Evolutionary conservation across 2,888 invertebrate genomes (phyloP).

Genomic region (Drosophila aldrichi): DNA sequence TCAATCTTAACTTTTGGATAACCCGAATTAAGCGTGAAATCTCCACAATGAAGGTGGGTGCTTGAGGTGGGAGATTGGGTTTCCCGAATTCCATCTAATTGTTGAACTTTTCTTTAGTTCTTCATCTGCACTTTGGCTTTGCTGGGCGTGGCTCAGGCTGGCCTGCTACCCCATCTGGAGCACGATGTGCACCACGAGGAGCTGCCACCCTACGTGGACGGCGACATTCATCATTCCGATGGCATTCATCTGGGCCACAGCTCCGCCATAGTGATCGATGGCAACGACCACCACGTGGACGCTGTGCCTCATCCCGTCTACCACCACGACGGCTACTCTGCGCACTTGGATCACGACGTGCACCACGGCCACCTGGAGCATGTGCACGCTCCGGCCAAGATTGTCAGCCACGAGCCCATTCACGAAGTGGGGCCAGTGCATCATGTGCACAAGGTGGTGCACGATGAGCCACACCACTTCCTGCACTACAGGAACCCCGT

Average conservation of each 20-base stretch:
- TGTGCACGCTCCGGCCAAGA: conserved; percentile 72
- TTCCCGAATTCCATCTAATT: conserved; percentile 7
- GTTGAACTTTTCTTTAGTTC: conserved; percentile 53
- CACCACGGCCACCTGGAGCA: conserved; percentile 64
- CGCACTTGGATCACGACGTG: conserved; percentile 65
- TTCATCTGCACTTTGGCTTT: conserved; percentile 83
- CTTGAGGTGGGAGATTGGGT: background rate
- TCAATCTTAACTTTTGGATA: conserved; percentile 73
- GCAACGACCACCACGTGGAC: conserved; percentile 66
- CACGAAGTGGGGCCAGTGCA: conserved; percentile 83
- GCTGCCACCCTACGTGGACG: conserved; percentile 68
- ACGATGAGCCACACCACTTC: conserved; percentile 84
- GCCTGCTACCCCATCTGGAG: conserved; percentile 79
- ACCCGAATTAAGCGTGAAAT: conserved; percentile 82
- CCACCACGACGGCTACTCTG: conserved; percentile 71
- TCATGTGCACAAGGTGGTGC: conserved; percentile 83
- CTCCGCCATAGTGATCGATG: conserved; percentile 81
- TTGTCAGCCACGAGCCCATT: conserved; percentile 83
- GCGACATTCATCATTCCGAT: conserved; percentile 69
- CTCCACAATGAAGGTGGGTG: conserved; percentile 83
- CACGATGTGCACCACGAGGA: conserved; percentile 69
- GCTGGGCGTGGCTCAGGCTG: conserved; percentile 78
- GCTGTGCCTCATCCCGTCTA: conserved; percentile 72
- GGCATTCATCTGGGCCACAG: conserved; percentile 83
- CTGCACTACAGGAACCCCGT: conserved; percentile 82